Evolutionary conservation across 2,113 vertebrate species (phyloP).

Genomic region (Melanotaenia duboulayi): DNA sequence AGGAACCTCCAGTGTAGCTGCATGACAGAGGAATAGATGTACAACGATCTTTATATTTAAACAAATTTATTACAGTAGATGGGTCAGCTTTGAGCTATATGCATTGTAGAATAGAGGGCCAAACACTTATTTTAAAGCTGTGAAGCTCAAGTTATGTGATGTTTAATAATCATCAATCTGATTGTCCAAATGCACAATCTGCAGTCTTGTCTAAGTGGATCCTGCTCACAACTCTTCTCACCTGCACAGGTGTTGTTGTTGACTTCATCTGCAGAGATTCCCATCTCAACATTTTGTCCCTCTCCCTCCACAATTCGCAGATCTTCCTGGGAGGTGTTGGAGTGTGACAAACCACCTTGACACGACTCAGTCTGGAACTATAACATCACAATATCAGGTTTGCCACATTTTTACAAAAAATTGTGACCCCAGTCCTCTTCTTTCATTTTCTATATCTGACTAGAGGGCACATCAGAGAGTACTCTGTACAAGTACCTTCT

Average conservation of each 20-base stretch:
- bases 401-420: neutral
- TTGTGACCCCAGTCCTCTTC: neutral
- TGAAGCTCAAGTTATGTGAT: no score
- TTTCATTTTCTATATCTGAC: neutral
- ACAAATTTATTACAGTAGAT: neutral
- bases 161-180: no score
- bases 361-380: constrained; percentile 95
- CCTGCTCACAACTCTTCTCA: constrained; percentile 47
- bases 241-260: constrained; percentile 97
- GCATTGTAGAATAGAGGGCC: neutral
- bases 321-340: constrained; percentile 94
- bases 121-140: no score
- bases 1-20: constrained; percentile 80
- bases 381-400: neutral
- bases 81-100: neutral
- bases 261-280: constrained; percentile 92
- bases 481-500: constrained; percentile 85
- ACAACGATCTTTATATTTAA: neutral
- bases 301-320: constrained; percentile 96
- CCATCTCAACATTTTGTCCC: constrained; percentile 87
- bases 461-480: neutral
- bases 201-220: neutral
- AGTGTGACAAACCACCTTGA: constrained; percentile 85
- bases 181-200: neutral
- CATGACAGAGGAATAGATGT: neutral